A percentile compares a stretch with the other conserved stretches of the same genome.
phyloP scores from a whole-genome alignment of 2,113 vertebrate genomes.

The Lophochroa leadbeateri region DNA sequence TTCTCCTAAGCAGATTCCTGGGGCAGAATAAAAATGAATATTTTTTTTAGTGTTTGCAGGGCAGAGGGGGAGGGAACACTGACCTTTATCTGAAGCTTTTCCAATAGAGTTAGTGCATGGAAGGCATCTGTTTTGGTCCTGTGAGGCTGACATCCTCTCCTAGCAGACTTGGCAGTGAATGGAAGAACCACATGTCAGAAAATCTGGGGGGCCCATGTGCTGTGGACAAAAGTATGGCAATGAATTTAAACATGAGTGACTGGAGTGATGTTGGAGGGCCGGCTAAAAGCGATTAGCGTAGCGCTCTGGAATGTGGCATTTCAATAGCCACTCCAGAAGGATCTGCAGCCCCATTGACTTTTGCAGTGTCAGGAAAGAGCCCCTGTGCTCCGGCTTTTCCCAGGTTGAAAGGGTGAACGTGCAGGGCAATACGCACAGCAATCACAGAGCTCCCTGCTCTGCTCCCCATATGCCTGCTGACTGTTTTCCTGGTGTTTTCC shows the following conservation, averaged over 20 bases:
- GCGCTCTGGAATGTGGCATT: constrained; percentile 34
- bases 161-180: constrained; percentile 26
- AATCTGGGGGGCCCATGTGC: neutral
- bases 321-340: constrained; percentile 41
- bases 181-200: constrained; percentile 29
- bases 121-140: constrained; percentile 36
- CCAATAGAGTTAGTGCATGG: neutral
- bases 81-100: neutral
- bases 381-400: neutral
- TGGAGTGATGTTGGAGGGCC: constrained; percentile 3
- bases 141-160: constrained; percentile 3
- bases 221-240: constrained; percentile 30
- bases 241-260: constrained; percentile 9
- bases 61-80: neutral
- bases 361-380: constrained; percentile 1
- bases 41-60: neutral
- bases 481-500: neutral
- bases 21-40: neutral
- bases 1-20: neutral
- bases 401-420: neutral
- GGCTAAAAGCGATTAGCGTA: constrained; percentile 23
- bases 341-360: constrained; percentile 34
- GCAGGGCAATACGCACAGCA: rapidly evolving
- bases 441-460: neutral
- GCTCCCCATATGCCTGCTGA: neutral